Percentiles rank a stretch among this genome's conserved stretches.
Conservation (phyloP, 2,888 invertebrate genomes). For the Tenthredo livida region DNA sequence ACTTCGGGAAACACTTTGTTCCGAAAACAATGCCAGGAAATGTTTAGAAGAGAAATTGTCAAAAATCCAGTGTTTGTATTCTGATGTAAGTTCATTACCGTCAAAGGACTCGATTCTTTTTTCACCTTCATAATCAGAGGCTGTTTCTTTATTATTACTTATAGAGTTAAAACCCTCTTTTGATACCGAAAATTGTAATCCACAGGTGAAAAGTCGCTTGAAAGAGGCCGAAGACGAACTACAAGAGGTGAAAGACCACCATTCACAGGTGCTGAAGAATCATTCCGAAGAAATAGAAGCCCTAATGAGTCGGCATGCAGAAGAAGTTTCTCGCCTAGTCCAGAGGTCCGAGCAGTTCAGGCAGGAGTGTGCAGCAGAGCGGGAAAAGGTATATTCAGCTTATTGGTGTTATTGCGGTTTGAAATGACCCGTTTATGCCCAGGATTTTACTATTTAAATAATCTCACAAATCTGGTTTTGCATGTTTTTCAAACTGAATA, state of each 20-base stretch:
- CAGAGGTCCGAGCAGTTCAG: conserved; percentile 63
- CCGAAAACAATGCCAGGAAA: conserved; percentile 5
- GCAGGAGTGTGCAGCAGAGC: conserved; percentile 63
- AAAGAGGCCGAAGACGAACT: conserved; percentile 63
- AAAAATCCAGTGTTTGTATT: conserved; percentile 41
- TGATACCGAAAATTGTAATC: not conserved
- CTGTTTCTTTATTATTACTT: not conserved
- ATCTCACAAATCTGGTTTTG: not conserved
- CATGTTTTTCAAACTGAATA: not conserved
- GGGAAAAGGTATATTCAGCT: conserved; percentile 65
- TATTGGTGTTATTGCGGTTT: conserved; percentile 19
- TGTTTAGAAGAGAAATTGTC: conserved; percentile 33
- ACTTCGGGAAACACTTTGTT: conserved; percentile 56
- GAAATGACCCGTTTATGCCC: conserved; percentile 24
- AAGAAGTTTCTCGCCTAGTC: conserved; percentile 63
- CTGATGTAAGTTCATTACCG: conserved; percentile 28
- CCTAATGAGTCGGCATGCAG: conserved; percentile 58
- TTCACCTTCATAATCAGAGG: not conserved
- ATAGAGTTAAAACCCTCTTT: not conserved
- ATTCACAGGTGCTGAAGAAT: conserved; percentile 57
- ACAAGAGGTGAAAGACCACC: conserved; percentile 60
- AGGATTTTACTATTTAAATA: not conserved
- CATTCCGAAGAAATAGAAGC: conserved; percentile 63
- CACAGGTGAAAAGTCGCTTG: conserved; percentile 63
- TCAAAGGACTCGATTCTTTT: not conserved